Evolutionary conservation across 2,888 invertebrate species (phyloP).

Genomic region (Allacma fusca): DNA sequence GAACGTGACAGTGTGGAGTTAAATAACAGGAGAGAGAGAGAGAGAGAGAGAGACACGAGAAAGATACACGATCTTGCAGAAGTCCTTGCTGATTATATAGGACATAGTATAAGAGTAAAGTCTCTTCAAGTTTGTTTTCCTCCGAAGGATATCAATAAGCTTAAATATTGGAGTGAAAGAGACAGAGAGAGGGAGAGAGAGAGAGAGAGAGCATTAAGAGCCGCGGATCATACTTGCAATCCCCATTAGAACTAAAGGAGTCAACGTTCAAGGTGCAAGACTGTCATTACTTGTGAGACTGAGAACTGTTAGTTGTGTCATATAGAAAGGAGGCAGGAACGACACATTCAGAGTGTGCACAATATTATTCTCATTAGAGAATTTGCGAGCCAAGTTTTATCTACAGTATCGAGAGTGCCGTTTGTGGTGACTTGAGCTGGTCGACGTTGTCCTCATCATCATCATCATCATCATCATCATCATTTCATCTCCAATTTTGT

Average conservation of each 20-base stretch:
- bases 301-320: constrained; percentile 16
- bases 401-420: neutral
- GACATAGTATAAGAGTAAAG: neutral
- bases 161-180: neutral
- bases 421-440: constrained; percentile 22
- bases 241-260: neutral
- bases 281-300: constrained; percentile 13
- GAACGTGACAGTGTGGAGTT: constrained; percentile 8
- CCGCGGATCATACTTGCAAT: neutral
- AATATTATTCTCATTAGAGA: neutral
- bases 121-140: neutral
- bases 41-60: neutral
- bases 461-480: constrained; percentile 25
- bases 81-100: neutral
- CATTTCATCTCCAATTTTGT: constrained; percentile 8
- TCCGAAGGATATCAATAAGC: constrained; percentile 12
- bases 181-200: constrained; percentile 6
- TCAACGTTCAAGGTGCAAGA: constrained; percentile 40
- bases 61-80: neutral
- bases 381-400: neutral
- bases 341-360: neutral
- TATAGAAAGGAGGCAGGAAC: neutral
- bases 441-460: constrained; percentile 17
- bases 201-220: neutral
- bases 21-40: constrained; percentile 1